Evolutionary conservation across 2,797 vertebrate species (phyloP).

Genomic region (Dermochelys coriacea): DNA sequence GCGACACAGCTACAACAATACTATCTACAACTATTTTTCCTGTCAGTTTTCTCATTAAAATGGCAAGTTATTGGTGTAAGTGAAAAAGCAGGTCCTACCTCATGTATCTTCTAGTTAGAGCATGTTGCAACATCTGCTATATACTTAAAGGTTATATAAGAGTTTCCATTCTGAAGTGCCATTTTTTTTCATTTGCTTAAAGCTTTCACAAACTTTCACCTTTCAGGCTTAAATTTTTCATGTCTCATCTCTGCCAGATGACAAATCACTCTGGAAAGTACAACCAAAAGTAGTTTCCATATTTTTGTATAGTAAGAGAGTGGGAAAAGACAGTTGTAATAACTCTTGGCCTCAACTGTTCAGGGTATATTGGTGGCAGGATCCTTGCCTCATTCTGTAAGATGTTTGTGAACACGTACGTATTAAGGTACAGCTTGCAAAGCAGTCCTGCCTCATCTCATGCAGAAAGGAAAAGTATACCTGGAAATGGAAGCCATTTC

Average conservation of each 20-base stretch:
- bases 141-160: accelerated
- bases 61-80: background rate
- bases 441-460: background rate
- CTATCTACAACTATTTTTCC: background rate
- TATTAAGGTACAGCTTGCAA: background rate
- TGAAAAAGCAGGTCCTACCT: background rate
- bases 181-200: background rate
- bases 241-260: background rate
- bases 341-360: background rate
- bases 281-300: background rate
- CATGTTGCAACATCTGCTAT: background rate
- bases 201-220: background rate
- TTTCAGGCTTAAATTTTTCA: background rate
- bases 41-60: background rate
- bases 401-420: background rate
- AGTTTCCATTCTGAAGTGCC: background rate
- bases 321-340: background rate
- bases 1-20: background rate
- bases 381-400: background rate
- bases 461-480: background rate
- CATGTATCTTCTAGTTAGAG: background rate
- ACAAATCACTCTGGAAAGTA: background rate
- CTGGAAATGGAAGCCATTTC: background rate
- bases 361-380: background rate
- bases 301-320: background rate